Evolutionary conservation across 2,113 vertebrate species (phyloP).

Genomic region (Paralichthys olivaceus): DNA sequence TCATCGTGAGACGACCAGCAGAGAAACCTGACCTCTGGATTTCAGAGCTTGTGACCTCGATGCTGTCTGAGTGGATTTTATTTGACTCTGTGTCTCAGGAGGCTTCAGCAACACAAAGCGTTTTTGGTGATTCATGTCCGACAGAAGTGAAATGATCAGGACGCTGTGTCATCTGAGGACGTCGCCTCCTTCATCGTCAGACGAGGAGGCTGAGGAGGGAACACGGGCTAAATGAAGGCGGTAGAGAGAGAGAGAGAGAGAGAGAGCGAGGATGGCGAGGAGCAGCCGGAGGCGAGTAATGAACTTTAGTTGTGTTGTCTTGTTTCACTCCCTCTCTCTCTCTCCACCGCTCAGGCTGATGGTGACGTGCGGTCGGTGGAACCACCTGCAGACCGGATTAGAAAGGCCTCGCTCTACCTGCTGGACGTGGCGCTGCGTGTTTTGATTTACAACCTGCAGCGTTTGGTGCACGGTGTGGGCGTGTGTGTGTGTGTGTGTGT

Average conservation of each 20-base stretch:
- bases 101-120: too few species aligned
- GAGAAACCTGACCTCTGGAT: too few species aligned
- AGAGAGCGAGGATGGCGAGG: not conserved
- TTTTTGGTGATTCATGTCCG: too few species aligned
- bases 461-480: conserved; percentile 10
- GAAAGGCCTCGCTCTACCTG: conserved; percentile 40
- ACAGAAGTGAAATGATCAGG: not conserved
- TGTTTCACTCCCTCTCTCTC: not conserved
- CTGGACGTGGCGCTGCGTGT: conserved; percentile 31
- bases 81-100: too few species aligned
- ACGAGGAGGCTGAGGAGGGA: not conserved
- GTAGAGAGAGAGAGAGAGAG: not conserved
- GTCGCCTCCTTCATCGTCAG: not conserved
- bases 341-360: not conserved
- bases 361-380: not conserved
- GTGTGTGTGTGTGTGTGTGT: not conserved
- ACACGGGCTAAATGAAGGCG: not conserved
- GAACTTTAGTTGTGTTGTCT: not conserved
- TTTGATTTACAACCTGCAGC: conserved; percentile 29
- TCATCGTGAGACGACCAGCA: too few species aligned
- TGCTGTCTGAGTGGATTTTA: too few species aligned
- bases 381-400: conserved; percentile 45
- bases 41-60: too few species aligned
- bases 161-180: not conserved
- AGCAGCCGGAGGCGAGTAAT: not conserved